Percentiles rank a stretch among this genome's conserved stretches.
These are phyloP conservation scores for Euzophera pinguis DNA, from an alignment of 2,888 invertebrate genomes.

Conservation along the genomic window DNA sequence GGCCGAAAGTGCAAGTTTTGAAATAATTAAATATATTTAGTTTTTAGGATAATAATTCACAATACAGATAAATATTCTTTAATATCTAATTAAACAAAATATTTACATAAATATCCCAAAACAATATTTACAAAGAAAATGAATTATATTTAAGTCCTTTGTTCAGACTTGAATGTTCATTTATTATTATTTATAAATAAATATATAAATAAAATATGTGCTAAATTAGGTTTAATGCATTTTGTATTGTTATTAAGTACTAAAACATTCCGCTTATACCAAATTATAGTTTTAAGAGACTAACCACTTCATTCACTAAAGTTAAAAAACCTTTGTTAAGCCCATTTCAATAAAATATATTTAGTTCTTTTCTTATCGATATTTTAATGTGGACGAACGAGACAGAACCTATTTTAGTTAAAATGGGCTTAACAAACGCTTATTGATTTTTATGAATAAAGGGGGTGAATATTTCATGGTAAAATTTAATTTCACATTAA, in stretches of 20 bases:
- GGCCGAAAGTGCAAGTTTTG: conserved; percentile 41
- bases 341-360: too few species aligned
- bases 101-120: neutral
- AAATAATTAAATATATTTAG: conserved; percentile 9
- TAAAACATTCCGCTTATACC: conserved; percentile 51
- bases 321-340: too few species aligned
- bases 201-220: neutral
- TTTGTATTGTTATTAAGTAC: conserved; percentile 27
- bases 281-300: conserved; percentile 29
- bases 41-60: neutral
- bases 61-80: neutral
- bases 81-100: neutral
- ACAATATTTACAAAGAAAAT: neutral
- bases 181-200: conserved; percentile 13
- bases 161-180: conserved; percentile 13
- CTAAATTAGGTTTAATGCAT: conserved; percentile 18
- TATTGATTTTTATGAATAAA: too few species aligned
- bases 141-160: neutral
- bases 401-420: too few species aligned
- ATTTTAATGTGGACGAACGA: too few species aligned
- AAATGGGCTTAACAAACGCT: too few species aligned
- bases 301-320: too few species aligned
- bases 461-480: conserved; percentile 4
- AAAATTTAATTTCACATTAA: neutral
- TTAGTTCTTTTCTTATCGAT: too few species aligned